Conservation (phyloP, 2,113 vertebrate species). For the Orycteropus afer region DNA sequence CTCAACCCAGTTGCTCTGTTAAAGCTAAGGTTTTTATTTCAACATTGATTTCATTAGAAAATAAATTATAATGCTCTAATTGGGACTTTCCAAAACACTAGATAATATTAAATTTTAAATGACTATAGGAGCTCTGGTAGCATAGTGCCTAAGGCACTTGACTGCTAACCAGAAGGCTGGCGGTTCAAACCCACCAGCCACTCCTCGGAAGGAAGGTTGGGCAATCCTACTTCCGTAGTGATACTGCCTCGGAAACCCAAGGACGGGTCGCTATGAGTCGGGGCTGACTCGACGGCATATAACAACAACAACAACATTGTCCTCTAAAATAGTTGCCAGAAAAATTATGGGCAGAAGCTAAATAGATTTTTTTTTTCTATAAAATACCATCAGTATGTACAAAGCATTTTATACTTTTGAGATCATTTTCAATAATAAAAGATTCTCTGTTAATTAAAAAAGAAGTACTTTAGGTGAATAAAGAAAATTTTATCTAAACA, state of each 20-base stretch:
- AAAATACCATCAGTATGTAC: slow-evolving; percentile 31
- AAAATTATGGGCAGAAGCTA: slow-evolving; percentile 61
- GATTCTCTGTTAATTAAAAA: slow-evolving; percentile 69
- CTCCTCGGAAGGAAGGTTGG: too few species aligned
- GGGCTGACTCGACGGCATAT: too few species aligned
- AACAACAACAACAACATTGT: too few species aligned
- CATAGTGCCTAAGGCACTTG: too few species aligned
- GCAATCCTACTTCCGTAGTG: too few species aligned
- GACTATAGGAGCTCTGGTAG: too few species aligned
- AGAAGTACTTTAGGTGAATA: slow-evolving; percentile 4
- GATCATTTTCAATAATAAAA: slow-evolving; percentile 68
- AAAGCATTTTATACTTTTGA: slow-evolving; percentile 56
- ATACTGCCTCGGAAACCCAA: too few species aligned
- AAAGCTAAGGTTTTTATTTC: slow-evolving; percentile 46
- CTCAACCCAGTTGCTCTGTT: slow-evolving; percentile 25
- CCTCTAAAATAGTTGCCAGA: slow-evolving; percentile 58
- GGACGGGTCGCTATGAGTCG: too few species aligned
- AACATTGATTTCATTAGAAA: slow-evolving; percentile 50
- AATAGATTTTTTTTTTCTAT: slow-evolving; percentile 55
- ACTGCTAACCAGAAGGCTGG: too few species aligned
- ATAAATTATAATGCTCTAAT: slow-evolving; percentile 71
- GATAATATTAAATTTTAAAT: slow-evolving; percentile 72
- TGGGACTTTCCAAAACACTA: slow-evolving; percentile 56
- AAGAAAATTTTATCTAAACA: slow-evolving; percentile 60
- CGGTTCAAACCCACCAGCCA: too few species aligned